Evolutionary conservation across 1,140 invertebrate species (phyloP), one percentile per base, ranked within the genome.

Genomic region (Parapsyche elsis): DNA sequence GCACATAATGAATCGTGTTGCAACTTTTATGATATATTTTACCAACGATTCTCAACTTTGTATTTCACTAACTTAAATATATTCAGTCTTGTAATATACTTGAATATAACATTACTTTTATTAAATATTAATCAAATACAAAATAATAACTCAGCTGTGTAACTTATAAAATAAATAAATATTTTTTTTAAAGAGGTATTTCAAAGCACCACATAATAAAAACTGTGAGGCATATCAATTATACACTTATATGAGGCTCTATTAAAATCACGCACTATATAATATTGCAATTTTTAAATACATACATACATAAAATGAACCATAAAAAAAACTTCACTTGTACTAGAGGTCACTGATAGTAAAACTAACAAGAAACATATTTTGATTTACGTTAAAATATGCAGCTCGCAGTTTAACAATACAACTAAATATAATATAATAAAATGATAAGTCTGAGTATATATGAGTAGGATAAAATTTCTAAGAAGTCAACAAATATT

Each of bases 31-130:
- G 16, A 79, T 71, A 81, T 64, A 79, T 71, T 71, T 38, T 24
- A 81, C 76, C 71, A 80, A 83, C 80, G 78, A 79, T 73, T 59
- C 26, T 71, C 21, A 57, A 61, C 26, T 21, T 74, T 76, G 64
- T 67, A 67, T 67, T 81, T 78, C 74, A 75, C 81, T 83, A 81
- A 80, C 82, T 83, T 83, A 83, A 83, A 83, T 80, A 78, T 83
- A 81, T 81, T 83, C 82, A 83, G 82, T 83, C 82, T 83, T 83
- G 71, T 71, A 80, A 77, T 77, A 77, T 53, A 38, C 46, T 77
- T 38, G 75, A 49, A 77, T 77, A 76, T 67, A 76, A 80, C 57
- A 76, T 38, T 80, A 73, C 71, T 76, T 59, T 30, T 57, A 77
- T 57, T 79, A 71, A 79, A 79, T 71, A 79, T 79, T 71, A 70